phyloP scores from a whole-genome alignment of 23 tunicate species.

The Styela plicata region DNA sequence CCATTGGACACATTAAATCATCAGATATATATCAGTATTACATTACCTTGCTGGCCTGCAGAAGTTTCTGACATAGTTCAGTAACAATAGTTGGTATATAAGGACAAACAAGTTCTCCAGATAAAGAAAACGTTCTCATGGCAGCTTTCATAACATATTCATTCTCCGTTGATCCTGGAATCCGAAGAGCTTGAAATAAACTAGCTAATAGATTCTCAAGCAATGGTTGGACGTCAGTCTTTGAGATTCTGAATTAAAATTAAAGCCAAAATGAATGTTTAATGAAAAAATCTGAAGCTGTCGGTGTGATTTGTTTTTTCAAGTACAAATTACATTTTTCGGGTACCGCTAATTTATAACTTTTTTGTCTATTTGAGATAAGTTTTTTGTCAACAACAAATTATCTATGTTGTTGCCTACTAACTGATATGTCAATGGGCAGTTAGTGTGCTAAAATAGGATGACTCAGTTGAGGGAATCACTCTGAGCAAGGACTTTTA shows the following conservation, averaged over 20 bases:
- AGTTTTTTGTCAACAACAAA: too few relatives aligned
- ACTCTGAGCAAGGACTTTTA: too few relatives aligned
- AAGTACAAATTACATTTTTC: too few relatives aligned
- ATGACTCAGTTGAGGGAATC: too few relatives aligned
- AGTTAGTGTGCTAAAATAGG: too few relatives aligned
- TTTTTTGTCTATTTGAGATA: too few relatives aligned
- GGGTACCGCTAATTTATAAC: too few relatives aligned
- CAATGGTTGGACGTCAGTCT: conserved; percentile 50
- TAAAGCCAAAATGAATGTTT: neutral
- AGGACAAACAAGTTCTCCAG: conserved; percentile 46
- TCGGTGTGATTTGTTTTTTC: too few relatives aligned
- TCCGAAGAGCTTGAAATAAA: conserved; percentile 46
- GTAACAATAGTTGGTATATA: conserved; percentile 65
- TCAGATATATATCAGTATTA: neutral
- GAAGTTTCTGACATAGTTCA: conserved; percentile 62
- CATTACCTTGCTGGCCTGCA: conserved; percentile 46
- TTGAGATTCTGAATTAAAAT: conserved; percentile 29
- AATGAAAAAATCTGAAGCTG: too few relatives aligned
- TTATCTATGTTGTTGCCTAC: too few relatives aligned
- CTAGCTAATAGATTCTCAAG: conserved; percentile 51
- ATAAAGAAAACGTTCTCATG: conserved; percentile 63
- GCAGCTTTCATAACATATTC: conserved; percentile 89
- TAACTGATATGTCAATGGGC: too few relatives aligned
- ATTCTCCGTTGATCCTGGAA: conserved; percentile 76
- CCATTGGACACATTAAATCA: too few relatives aligned